Evolutionary conservation across 2,113 vertebrate genomes (phyloP), one percentile per base, ranked within the genome.

Genomic region (Beaufortia kweichowensis): DNA sequence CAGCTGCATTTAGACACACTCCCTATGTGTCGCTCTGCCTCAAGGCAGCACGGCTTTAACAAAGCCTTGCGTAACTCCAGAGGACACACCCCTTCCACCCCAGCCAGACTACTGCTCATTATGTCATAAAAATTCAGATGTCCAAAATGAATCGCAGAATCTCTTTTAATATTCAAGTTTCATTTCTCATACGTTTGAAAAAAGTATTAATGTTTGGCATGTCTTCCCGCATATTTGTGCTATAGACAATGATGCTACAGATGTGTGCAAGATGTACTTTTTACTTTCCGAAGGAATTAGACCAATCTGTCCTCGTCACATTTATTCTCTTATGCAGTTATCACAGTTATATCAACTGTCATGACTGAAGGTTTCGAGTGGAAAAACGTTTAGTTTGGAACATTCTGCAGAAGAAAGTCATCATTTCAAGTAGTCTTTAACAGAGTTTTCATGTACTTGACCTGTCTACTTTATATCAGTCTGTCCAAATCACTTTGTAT

Each of bases 391-490:
- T 48, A 14, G 43, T 17, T 17, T 39, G 14, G 15, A 46, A 21
- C 1, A 9, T 31, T 50, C 9, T 14, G 46, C 26, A 21, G 28
- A 68, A 4, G 19, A 35, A 53, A 21, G 3, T 3, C 6, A 6
- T 53, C 6, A 39, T 41, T 41, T 64, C 62, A 64, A 64, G 46
- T 53, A 68, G 26, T 53, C 26, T 19, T 68, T 7, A 43, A 50
- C 10, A 50, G 26, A 53, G 43, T 68, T 68, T 68, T 17, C 17
- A 68, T 29, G 50, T 6, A 68, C 65, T 50, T 68, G 65, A 68
- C 26, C 46, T 31, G 43, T 68, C 65, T 43, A 53, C 65, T 68
- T 50, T 19, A 21, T 14, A 68, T 68, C 41, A 68, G 15, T 66
- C 39, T 11, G 23, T 66, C 41, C 48, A 19, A 19, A 53, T 53